These are phyloP conservation scores for Pinna nobilis DNA, from an alignment of 1,140 invertebrate species.

Conservation along the genomic window DNA sequence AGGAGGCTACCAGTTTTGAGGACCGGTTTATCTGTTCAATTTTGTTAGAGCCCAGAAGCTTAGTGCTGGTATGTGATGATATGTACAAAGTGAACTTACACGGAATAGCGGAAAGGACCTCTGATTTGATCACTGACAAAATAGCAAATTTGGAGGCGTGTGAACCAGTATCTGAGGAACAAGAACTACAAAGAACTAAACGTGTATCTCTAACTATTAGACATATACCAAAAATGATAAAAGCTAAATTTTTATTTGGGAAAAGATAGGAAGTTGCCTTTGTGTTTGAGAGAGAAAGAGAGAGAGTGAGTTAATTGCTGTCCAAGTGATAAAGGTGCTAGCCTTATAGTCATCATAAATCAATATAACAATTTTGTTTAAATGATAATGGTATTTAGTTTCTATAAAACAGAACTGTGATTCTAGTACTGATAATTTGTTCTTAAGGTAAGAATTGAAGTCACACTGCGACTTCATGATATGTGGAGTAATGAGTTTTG, in stretches of 20 bases:
- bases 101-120: constrained; percentile 86
- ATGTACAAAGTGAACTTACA: constrained; percentile 92
- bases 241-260: constrained; percentile 76
- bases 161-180: constrained; percentile 48
- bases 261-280: constrained; percentile 43
- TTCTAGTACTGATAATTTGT: not conserved
- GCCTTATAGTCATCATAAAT: too few species aligned
- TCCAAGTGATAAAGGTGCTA: too few species aligned
- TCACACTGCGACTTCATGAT: not conserved
- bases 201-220: constrained; percentile 95
- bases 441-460: not conserved
- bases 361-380: too few species aligned
- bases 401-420: not conserved
- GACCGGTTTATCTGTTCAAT: constrained; percentile 78
- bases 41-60: constrained; percentile 89
- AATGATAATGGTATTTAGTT: not conserved
- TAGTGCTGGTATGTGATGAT: constrained; percentile 88
- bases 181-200: constrained; percentile 80
- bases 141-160: constrained; percentile 80
- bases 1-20: constrained; percentile 55
- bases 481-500: not conserved
- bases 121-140: constrained; percentile 82
- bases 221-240: constrained; percentile 92
- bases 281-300: not conserved
- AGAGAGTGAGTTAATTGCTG: too few species aligned